Evolutionary conservation across 2,888 invertebrate genomes (phyloP), one percentile per base, ranked within the genome.

Genomic region (Schrankia costaestrigalis): DNA sequence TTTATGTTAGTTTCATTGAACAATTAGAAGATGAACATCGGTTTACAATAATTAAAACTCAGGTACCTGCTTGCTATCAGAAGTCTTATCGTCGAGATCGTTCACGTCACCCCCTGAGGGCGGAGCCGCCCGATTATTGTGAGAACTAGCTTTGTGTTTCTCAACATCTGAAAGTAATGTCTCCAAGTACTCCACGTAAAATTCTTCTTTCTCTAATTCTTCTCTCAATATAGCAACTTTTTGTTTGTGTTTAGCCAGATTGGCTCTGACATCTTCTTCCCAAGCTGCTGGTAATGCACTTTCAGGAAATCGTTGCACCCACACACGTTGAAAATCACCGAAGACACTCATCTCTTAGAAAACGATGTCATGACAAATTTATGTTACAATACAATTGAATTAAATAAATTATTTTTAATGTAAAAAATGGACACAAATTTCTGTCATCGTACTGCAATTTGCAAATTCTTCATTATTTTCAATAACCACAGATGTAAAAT

Each of bases 201-300:
- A 93, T 70, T 95, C 94, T 79, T 97, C 96, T 76, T 96, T 95
- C 71, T 95, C 95, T 50, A 97, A 88, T 80, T 96, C 96, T 74
- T 95, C 95, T 73, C 92, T 92, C 35, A 97, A 89, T 62, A 93
- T 90, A 51, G 91, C 89, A 50, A 96, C 95, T 90, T 94, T 95
- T 78, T 94, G 92, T 89, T 94, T 94, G 90, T 97, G 96, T 83
- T 95, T 94, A 68, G 93, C 92, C 64, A 97, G 90, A 89, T 96
- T 96, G 58, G 95, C 94, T 72, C 95, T 92, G 71, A 96, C 95
- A 90, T 96, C 95, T 87, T 95, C 95, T 81, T 96, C 96, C 96
- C 95, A 96, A 76, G 95, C 95, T 75, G 94, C 94, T 77, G 96
- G 96, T 64, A 96, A 89, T 60, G 94, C 94, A 88, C 95, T 95